These are phyloP conservation scores for Psilopsiagon aymara DNA, from an alignment of 2,113 vertebrate species.

Conservation along the genomic window DNA sequence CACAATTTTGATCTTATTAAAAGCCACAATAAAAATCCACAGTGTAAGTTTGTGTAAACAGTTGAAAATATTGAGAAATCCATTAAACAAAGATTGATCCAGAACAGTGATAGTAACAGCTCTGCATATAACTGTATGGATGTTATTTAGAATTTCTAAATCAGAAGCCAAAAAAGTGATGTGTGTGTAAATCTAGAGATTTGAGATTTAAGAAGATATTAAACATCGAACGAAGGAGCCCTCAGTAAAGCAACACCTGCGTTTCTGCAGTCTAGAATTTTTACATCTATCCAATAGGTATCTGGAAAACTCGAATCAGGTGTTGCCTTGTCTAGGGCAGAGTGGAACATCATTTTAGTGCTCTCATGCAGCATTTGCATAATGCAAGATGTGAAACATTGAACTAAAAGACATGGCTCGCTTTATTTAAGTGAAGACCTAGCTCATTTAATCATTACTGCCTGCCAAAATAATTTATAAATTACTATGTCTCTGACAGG, in stretches of 20 bases:
- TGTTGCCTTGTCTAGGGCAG: background rate
- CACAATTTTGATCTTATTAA: background rate
- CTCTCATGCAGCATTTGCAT: background rate
- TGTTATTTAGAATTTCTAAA: background rate
- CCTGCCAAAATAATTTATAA: constrained; percentile 28
- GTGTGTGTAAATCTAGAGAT: background rate
- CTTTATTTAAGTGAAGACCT: constrained; percentile 12
- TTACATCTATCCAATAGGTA: background rate
- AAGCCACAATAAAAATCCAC: background rate
- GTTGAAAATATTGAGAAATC: background rate
- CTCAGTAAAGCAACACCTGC: background rate
- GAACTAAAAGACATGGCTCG: background rate
- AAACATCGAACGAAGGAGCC: background rate
- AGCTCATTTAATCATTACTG: background rate
- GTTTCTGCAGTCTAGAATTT: background rate
- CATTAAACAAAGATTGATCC: background rate
- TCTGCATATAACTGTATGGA: background rate
- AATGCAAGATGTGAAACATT: background rate
- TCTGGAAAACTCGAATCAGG: background rate
- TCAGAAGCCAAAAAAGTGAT: background rate
- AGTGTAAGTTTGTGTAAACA: background rate
- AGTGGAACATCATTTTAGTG: background rate
- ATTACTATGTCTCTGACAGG: background rate
- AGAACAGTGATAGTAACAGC: background rate
- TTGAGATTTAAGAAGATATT: background rate